Conservation (phyloP, 1,140 invertebrate species). For the Panulirus ornatus region DNA sequence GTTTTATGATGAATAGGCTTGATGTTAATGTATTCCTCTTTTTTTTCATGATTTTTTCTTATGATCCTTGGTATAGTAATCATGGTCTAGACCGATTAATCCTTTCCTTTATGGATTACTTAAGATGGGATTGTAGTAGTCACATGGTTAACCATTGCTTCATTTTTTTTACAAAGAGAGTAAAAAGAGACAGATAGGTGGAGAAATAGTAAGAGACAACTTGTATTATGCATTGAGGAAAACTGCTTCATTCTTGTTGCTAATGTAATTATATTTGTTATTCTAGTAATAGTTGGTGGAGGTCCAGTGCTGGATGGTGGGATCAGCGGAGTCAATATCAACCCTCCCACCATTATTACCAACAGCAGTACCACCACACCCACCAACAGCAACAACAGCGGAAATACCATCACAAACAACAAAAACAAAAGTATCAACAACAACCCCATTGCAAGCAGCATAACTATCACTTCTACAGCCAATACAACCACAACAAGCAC, state of each 20-base stretch:
- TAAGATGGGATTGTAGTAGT: no score
- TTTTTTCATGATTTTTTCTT: no score
- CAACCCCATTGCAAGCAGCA: conserved; percentile 46
- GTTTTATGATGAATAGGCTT: no score
- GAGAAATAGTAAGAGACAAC: no score
- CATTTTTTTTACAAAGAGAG: no score
- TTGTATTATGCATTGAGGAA: no score
- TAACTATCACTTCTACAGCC: conserved; percentile 27
- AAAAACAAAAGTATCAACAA: conserved; percentile 50
- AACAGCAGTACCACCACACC: conserved; percentile 55
- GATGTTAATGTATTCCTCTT: no score
- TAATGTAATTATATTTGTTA: neutral
- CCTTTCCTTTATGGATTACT: no score
- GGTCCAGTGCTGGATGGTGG: conserved; percentile 52
- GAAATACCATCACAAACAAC: conserved; percentile 51
- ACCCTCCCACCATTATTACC: conserved; percentile 34
- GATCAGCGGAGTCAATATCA: conserved; percentile 41
- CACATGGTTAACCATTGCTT: no score
- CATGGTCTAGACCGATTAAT: no score
- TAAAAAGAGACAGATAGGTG: no score
- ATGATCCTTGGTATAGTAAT: no score
- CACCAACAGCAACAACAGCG: conserved; percentile 58
- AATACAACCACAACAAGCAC: conserved; percentile 38
- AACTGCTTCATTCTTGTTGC: neutral
- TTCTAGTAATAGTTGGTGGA: conserved; percentile 34